Percentiles rank a stretch among this genome's conserved stretches.
These are phyloP conservation scores for Zosterops japonicus DNA, from an alignment of 2,113 vertebrate species.

Conservation along the genomic window DNA sequence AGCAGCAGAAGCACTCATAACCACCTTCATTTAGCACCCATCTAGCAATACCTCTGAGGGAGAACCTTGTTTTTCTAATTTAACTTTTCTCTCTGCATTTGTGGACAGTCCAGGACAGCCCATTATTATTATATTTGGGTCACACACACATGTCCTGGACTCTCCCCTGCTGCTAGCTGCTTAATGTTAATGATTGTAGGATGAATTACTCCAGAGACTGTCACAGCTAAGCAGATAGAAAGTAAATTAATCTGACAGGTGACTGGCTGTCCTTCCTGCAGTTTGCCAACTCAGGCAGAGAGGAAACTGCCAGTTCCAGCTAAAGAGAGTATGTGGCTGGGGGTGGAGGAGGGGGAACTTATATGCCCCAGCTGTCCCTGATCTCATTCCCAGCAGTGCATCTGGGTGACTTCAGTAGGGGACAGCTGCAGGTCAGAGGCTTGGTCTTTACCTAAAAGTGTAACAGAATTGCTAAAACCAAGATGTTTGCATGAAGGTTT, in stretches of 20 bases:
- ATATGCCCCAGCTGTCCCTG: neutral
- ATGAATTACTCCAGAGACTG: neutral
- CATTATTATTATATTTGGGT: neutral
- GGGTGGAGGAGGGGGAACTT: fast-evolving
- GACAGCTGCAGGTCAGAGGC: neutral
- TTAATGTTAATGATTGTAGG: neutral
- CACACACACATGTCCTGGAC: neutral
- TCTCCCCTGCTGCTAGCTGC: neutral
- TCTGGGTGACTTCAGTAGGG: neutral
- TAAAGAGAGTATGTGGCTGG: neutral
- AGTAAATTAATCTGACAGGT: neutral
- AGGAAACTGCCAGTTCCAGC: neutral
- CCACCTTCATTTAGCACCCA: neutral
- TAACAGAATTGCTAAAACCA: neutral
- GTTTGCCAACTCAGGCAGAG: neutral
- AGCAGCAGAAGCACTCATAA: neutral
- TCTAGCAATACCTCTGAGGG: neutral
- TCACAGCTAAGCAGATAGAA: neutral
- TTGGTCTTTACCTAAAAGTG: too few relatives aligned
- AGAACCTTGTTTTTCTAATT: neutral
- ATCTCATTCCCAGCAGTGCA: neutral
- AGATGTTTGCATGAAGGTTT: neutral
- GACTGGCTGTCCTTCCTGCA: neutral
- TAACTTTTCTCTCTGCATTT: neutral
- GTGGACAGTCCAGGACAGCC: neutral